Evolutionary conservation across 2,888 invertebrate genomes (phyloP).

Genomic region (Creontiades dilutus): DNA sequence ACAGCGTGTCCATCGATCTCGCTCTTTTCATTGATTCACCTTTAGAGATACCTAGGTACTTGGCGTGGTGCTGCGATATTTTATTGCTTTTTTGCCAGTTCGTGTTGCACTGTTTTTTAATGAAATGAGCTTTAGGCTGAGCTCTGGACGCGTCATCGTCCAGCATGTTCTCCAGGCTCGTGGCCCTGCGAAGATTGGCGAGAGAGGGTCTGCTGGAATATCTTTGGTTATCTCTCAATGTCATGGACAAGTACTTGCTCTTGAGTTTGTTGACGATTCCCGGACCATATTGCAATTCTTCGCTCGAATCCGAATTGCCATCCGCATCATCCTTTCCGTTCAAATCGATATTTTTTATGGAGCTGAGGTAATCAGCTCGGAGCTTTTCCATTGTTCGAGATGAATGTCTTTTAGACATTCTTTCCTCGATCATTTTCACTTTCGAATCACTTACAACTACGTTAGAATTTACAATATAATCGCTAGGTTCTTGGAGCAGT

Average conservation of each 20-base stretch:
- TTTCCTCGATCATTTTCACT: conserved; percentile 50
- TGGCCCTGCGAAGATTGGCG: conserved; percentile 86
- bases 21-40: conserved; percentile 88
- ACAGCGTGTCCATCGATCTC: conserved; percentile 90
- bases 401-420: conserved; percentile 42
- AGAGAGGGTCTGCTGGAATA: conserved; percentile 84
- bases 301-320: conserved; percentile 82
- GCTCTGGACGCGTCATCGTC: conserved; percentile 81
- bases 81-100: conserved; percentile 62
- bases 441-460: conserved; percentile 12
- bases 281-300: conserved; percentile 93
- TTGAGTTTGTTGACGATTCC: conserved; percentile 93
- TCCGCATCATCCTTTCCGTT: conserved; percentile 77
- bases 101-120: conserved; percentile 69
- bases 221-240: conserved; percentile 86
- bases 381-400: conserved; percentile 71
- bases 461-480: conserved; percentile 31
- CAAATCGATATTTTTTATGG: conserved; percentile 73
- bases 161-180: conserved; percentile 90
- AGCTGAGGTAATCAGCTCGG: conserved; percentile 76
- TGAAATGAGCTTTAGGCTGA: conserved; percentile 71
- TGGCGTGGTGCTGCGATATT: conserved; percentile 74
- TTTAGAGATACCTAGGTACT: conserved; percentile 75
- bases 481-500: conserved; percentile 42
- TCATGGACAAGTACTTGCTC: conserved; percentile 91